Base-by-base conservation (phyloP, 2,797 vertebrate species). In the Xerus rutilus region DNA sequence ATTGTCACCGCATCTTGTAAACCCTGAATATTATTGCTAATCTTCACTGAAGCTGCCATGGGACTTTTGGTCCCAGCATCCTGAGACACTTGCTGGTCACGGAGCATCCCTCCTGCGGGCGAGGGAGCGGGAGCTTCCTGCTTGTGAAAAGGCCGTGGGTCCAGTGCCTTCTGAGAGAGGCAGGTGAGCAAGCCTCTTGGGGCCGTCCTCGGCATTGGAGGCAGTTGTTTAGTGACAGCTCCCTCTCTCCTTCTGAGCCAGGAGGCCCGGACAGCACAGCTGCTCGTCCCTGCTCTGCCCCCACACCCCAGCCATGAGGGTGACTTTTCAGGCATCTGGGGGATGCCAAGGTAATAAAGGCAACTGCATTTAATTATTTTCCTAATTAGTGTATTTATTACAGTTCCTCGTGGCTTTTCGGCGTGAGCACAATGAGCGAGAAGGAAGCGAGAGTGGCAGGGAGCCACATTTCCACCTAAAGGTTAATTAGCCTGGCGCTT, bases 301-400 rank as follows among this genome's bases (percentile, higher is more conserved):
- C 65, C 45, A 15, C 49, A 39, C 14, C 49, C 49, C 49, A 52
- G 49, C 13, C 14, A 28, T 15, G 74, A 47, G 86, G 57, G 43
- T 72, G 96, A 91, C 94, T 96, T 91, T 88, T 74, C 91, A 89
- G 92, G 45, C 76, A 20, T 94, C 93, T 87, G 5, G 17, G 76
- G 28, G 87, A 96, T 88, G 59, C 67, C 78, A 67, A 81, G 62
- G 76, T 91, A 89, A 95, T 76, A 79, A 90, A 95, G 76, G 76
- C 93, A 69, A 77, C 92, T 64, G 85, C 84, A 57, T 94, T 93
- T 91, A 97, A 96, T 97, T 83, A 95, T 62, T 97, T 96, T 94
- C 86, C 93, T 97, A 97, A 97, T 97, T 78, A 96, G 90, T 77
- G 93, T 59, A 52, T 94, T 87, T 95, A 86, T 45, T 83, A 93